Percentiles rank a stretch among this genome's conserved stretches.
Evolutionary conservation across 1,140 invertebrate genomes (phyloP).

Genomic region (Ceratitis capitata): DNA sequence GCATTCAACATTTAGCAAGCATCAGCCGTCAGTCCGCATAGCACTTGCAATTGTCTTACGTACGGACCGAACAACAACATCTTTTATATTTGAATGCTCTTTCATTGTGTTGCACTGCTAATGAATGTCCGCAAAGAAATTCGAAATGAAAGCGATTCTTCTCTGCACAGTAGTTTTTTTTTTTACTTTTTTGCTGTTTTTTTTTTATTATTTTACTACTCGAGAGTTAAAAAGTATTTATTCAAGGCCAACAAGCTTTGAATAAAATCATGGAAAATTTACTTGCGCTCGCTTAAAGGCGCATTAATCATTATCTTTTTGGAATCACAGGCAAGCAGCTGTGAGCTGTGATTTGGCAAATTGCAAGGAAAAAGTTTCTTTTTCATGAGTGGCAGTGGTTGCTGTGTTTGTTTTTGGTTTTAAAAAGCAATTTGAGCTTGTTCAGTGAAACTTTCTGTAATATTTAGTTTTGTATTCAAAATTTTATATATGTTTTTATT

Average conservation of each 20-base stretch:
- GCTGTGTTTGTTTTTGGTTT: too few relatives aligned
- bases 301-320: conserved; percentile 12
- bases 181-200: background rate
- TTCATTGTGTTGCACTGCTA: background rate
- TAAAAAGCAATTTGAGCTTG: background rate
- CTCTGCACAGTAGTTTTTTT: background rate
- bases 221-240: background rate
- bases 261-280: background rate
- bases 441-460: background rate
- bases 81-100: background rate
- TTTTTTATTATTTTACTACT: background rate
- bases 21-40: background rate
- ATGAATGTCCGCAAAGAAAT: background rate
- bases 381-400: background rate
- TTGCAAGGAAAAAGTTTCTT: background rate
- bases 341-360: background rate
- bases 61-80: background rate
- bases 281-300: background rate
- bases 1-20: background rate
- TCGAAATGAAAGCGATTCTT: background rate
- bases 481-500: background rate
- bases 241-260: background rate
- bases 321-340: background rate
- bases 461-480: background rate
- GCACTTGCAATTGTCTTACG: background rate